Conservation (phyloP, 2,797 vertebrate species). For the Setipinna tenuifilis region DNA sequence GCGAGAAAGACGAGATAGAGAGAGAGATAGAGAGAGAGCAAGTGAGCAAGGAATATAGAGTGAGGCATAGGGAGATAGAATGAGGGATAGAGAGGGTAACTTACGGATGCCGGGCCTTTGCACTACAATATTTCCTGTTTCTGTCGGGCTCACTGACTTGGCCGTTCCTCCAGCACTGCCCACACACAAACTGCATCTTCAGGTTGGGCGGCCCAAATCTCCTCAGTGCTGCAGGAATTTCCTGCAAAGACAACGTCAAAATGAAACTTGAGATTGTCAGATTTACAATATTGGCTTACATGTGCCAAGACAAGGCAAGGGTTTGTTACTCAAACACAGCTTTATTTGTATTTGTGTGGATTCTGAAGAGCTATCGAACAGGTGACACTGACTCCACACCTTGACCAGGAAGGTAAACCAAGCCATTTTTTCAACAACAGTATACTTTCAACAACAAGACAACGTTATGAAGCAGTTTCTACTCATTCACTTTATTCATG, state of each 20-base stretch:
- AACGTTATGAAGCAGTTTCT: neutral
- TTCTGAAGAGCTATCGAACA: too few species aligned
- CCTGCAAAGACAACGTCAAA: conserved; percentile 34
- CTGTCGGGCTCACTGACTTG: conserved; percentile 95
- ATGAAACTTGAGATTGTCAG: neutral
- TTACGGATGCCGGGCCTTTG: conserved; percentile 96
- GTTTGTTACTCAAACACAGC: too few species aligned
- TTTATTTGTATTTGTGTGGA: too few species aligned
- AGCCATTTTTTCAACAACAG: neutral
- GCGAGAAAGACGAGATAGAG: too few species aligned
- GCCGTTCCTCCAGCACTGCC: conserved; percentile 94
- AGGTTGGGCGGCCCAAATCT: conserved; percentile 87
- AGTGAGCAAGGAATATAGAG: too few species aligned
- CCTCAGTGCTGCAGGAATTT: conserved; percentile 76
- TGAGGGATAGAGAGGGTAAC: conserved; percentile 57
- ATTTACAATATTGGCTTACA: neutral
- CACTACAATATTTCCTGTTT: conserved; percentile 94
- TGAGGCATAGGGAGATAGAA: too few species aligned
- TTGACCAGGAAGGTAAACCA: neutral
- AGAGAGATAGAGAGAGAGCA: too few species aligned
- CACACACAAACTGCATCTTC: conserved; percentile 97
- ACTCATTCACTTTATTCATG: neutral
- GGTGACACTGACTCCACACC: neutral
- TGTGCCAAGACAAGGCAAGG: neutral
- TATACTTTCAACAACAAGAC: too few species aligned